Base-by-base conservation (phyloP, 2,888 invertebrate genomes). In the Lasioglossum figueresi region DNA sequence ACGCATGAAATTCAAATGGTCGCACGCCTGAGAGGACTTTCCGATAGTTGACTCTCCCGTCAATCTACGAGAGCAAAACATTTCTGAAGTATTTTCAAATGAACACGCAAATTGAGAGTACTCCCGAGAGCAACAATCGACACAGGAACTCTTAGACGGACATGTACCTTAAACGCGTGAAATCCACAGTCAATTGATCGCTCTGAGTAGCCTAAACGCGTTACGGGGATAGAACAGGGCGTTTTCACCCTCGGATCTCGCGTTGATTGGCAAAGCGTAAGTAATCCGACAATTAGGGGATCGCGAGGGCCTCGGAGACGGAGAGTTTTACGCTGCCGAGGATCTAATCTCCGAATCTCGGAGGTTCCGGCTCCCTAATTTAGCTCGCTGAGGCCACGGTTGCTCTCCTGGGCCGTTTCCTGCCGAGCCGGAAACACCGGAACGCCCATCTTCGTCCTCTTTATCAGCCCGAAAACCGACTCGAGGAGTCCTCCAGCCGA, bases 401-500 rank as follows among this genome's bases (percentile, higher is more conserved):
- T 8, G 52, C 80, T 78, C 86, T 76, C 37, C 59, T 76, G 12
- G 14, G 80, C 76, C 82, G 76, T 37, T 85, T 87, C 73, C 87
- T 74, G 82, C 78, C 77, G 40, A 56, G 73, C 52, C 85, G 85
- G 85, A 87, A 85, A 76, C 68, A 56, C 48, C 78, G 87, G 75
- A 83, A 80, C 83, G 83, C 87, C 82, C 87, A 79, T 71, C 79
- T 66, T 16, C 66, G 74, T 83, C 83, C 86, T 81, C 83, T 86
- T 86, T 85, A 85, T 83, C 87, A 72, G 40, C 66, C 78, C 81
- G 81, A 52, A 74, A 77, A 78, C 77, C 34, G 71, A 45, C 78
- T 74, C 79, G 80, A 86, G 86, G 81, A 84, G 59, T 81, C 73
- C 86, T 83, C 77, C 76, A 48, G 85, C 79, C 78, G 89, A 89